Base-by-base conservation (phyloP, 2,888 invertebrate species). In the Tribolium freemani region DNA sequence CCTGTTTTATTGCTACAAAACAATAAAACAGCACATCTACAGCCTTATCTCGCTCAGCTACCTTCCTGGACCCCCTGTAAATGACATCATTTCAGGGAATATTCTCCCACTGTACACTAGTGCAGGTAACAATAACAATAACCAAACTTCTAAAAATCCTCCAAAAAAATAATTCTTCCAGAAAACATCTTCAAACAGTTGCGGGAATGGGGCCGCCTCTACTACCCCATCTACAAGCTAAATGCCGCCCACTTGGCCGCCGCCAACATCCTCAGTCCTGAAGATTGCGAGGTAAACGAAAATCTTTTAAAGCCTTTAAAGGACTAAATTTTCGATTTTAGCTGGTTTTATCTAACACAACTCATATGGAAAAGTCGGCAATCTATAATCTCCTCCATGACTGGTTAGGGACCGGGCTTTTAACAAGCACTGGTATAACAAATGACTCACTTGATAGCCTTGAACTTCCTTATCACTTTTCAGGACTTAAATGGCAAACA, bases 351-450 rank as follows among this genome's bases (percentile, higher is more conserved):
- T 80, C 81, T 4, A 85, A 79, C 48, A 71, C 72, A 0, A 83
- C 81, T 56, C 77, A 83, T 68, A 84, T 81, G 8, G 74, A 81
- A 8, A 87, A 87, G 76, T 81, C 84, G 71, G 0, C 1, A 0
- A 1, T 83, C 0, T 87, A 87, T 58, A 3, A 78, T 10, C 66
- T 81, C 6, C 73, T 87, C 8, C 73, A 81, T 26, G 82, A 83
- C 13, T 87, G 87, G 87, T 78, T 87, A 5, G 72, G 78, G 3
- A 83, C 82, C 1, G 87, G 87, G 44, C 81, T 87, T 51, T 77
- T 87, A 0, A 86, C 86, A 5, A 85, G 86, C 66, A 75, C 78
- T 76, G 86, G 87, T 86, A 75, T 13, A 13, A 8, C 10, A 9
- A 46, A 54, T 26, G 31, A 21, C 10, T 56, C 45, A 13, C 6